Conservation (phyloP, 2,113 vertebrate genomes). For the Hippocampus zosterae region DNA sequence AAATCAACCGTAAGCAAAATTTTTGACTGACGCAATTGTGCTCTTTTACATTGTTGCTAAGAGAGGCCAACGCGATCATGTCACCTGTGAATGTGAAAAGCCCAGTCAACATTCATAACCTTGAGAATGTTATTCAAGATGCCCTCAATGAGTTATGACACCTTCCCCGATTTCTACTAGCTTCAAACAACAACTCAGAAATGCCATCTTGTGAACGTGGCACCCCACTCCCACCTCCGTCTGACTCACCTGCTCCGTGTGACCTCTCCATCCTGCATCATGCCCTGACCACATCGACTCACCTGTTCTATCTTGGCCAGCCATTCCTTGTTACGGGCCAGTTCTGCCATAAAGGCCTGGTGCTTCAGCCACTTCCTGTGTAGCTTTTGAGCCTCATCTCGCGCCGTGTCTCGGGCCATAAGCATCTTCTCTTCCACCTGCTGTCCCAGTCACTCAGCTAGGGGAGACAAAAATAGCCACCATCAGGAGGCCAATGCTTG, state of each 20-base stretch:
- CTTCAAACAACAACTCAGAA: conserved; percentile 15
- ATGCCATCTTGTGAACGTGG: conserved; percentile 22
- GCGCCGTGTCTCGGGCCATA: conserved; percentile 87
- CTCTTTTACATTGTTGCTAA: not conserved
- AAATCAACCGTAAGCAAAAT: conserved; percentile 28
- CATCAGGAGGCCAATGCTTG: conserved; percentile 66
- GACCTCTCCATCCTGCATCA: conserved; percentile 28
- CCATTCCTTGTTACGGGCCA: conserved; percentile 92
- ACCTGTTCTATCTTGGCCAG: conserved; percentile 92
- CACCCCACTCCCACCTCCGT: not conserved
- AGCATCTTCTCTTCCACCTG: conserved; percentile 85
- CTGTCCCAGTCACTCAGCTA: conserved; percentile 83
- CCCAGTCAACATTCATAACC: conserved; percentile 54
- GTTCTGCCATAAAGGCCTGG: conserved; percentile 91
- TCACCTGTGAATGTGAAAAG: conserved; percentile 38
- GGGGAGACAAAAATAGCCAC: conserved; percentile 69
- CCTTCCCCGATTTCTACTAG: conserved; percentile 39
- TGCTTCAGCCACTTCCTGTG: conserved; percentile 95
- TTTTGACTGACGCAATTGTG: conserved; percentile 10
- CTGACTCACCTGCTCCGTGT: conserved; percentile 36
- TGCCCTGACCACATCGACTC: conserved; percentile 54
- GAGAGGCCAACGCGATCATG: conserved; percentile 15
- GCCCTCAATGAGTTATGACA: conserved; percentile 51
- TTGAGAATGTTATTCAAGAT: conserved; percentile 60
- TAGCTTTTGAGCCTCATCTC: conserved; percentile 91